Conservation (phyloP, 2,888 invertebrate genomes). For the Catocala fraxini region DNA sequence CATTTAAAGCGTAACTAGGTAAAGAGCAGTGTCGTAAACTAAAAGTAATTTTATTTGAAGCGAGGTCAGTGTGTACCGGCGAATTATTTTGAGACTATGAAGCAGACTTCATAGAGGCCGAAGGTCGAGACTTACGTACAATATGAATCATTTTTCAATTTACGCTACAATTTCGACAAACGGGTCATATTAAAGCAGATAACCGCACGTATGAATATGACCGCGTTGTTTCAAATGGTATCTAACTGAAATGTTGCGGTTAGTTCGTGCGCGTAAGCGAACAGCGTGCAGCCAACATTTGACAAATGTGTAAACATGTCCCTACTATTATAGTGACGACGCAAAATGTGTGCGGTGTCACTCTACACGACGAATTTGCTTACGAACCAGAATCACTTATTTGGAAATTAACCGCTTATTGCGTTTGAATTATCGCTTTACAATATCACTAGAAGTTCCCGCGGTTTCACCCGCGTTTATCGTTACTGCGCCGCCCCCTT, state of each 20-base stretch:
- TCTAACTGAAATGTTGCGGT: conserved; percentile 64
- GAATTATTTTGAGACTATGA: conserved; percentile 79
- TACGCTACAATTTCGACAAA: conserved; percentile 23
- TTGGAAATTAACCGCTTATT: conserved; percentile 3
- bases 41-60: conserved; percentile 60
- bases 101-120: conserved; percentile 61
- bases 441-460: too few species aligned
- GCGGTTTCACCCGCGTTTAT: too few species aligned
- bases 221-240: conserved; percentile 48
- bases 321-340: conserved; percentile 17
- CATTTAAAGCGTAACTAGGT: conserved; percentile 56
- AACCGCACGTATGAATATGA: conserved; percentile 44
- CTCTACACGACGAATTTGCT: conserved; percentile 9
- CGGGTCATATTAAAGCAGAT: conserved; percentile 27
- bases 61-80: conserved; percentile 63
- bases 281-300: conserved; percentile 48
- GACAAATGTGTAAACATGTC: conserved; percentile 55
- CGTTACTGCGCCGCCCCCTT: too few species aligned
- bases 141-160: conserved; percentile 66
- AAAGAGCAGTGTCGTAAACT: conserved; percentile 65
- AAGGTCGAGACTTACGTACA: conserved; percentile 61
- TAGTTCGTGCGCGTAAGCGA: conserved; percentile 32
- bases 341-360: conserved; percentile 8
- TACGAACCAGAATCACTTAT: neutral
- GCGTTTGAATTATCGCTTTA: conserved; percentile 7